Base-by-base conservation (phyloP, 1,140 invertebrate genomes). In the Episyrphus balteatus region DNA sequence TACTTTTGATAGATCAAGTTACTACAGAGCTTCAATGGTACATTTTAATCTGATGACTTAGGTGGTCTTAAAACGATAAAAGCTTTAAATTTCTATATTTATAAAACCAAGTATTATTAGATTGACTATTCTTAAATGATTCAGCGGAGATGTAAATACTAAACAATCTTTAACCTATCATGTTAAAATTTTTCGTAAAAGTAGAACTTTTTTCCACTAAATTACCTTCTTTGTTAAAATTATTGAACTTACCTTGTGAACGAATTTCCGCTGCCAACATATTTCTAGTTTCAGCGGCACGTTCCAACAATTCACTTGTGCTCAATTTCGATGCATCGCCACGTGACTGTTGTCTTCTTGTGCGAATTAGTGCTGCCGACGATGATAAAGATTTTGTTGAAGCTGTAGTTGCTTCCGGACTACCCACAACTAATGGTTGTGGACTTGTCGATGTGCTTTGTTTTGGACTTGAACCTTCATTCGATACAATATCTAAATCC, bases 201-300 rank as follows among this genome's bases (percentile, higher is more conserved):
- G n/a, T n/a, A n/a, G n/a, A n/a, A n/a, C n/a, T n/a, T n/a, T n/a
- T 42, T 42, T 42, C 14, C 26, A 42, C 13, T 38, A 12, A 18
- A 10, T 26, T 13, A 7, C 18, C 19, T 17, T 13, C 30, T 11
- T 18, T n/a, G n/a, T n/a, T n/a, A n/a, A n/a, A n/a, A n/a, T n/a
- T n/a, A n/a, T n/a, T n/a, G n/a, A 14, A 48, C 51, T 57, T 17
- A 64, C 62, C 56, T 30, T 65, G 62, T 39, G 62, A 62, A 11
- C 62, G 51, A n/a, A 66, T 66, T 50, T 66, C 63, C 13, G 63
- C 62, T 7, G 62, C 62, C 18, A 66, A 60, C 39, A 63, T 60
- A 47, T 63, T 59, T 21, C 62, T 49, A 3, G 62, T 58, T 34
- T 66, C 62, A 1, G 61, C 58, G 3, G 62, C 63, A 11, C 63